phyloP scores from a whole-genome alignment of 2,113 vertebrate genomes.

The Arvicanthis niloticus region DNA sequence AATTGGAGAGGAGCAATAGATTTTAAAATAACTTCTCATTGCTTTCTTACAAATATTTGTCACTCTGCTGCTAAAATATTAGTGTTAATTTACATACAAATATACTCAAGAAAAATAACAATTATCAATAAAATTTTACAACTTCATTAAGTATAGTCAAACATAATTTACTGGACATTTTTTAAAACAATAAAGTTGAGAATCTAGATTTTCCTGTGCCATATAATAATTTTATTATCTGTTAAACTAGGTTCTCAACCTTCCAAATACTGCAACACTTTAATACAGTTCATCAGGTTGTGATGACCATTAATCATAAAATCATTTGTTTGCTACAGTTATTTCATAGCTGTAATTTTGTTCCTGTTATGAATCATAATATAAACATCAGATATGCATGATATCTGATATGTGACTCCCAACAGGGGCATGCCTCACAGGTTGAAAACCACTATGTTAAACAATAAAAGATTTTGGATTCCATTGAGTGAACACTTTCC shows the following conservation, averaged over 20 bases:
- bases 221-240: slow-evolving; percentile 53
- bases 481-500: not conserved
- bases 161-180: slow-evolving; percentile 19
- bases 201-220: not conserved
- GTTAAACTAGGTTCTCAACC: not conserved
- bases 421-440: not conserved
- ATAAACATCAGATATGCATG: not conserved
- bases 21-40: slow-evolving; percentile 11
- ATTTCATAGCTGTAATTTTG: not conserved
- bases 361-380: not conserved
- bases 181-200: not conserved
- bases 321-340: not conserved
- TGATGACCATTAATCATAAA: not conserved
- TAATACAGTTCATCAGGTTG: not conserved
- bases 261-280: not conserved
- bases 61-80: not conserved
- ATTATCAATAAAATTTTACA: not conserved
- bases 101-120: slow-evolving; percentile 33
- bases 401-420: not conserved
- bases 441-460: not conserved
- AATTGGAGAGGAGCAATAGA: not conserved
- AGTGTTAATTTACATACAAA: not conserved
- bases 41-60: slow-evolving; percentile 50
- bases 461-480: slow-evolving; percentile 37
- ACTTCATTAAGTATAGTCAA: not conserved